Conservation (phyloP, 2,888 invertebrate species). For the Allophyes oxyacanthae region DNA sequence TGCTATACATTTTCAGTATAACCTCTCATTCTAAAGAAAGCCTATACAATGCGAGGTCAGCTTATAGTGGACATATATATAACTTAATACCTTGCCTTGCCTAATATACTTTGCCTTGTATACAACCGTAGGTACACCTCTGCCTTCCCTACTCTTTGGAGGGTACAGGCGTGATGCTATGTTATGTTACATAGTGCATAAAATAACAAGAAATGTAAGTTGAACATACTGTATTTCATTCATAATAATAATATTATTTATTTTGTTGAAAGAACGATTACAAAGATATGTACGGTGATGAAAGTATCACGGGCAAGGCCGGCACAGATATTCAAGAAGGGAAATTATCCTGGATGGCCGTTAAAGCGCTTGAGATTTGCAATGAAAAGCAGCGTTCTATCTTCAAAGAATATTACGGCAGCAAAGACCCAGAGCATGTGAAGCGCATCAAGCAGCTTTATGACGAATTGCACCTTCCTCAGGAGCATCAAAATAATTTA, state of each 20-base stretch:
- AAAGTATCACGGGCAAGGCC: conserved; percentile 2
- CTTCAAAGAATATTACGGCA: conserved; percentile 91
- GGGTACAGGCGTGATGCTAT: too few relatives aligned
- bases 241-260: neutral
- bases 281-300: conserved; percentile 8
- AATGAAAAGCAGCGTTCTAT: conserved; percentile 88
- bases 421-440: conserved; percentile 89
- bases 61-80: too few relatives aligned
- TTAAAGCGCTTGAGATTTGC: conserved; percentile 93
- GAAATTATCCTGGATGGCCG: conserved; percentile 97
- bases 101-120: too few relatives aligned
- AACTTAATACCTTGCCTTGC: too few relatives aligned
- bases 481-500: conserved; percentile 15
- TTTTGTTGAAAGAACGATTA: conserved; percentile 28
- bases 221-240: too few relatives aligned
- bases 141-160: too few relatives aligned
- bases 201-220: too few relatives aligned
- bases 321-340: conserved; percentile 97
- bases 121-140: too few relatives aligned
- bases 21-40: too few relatives aligned
- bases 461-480: conserved; percentile 90
- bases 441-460: conserved; percentile 71
- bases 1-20: too few relatives aligned
- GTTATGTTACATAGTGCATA: too few relatives aligned
- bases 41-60: too few relatives aligned